Conservation (phyloP, 2,888 invertebrate species). For the Dichetophora obliterata region DNA sequence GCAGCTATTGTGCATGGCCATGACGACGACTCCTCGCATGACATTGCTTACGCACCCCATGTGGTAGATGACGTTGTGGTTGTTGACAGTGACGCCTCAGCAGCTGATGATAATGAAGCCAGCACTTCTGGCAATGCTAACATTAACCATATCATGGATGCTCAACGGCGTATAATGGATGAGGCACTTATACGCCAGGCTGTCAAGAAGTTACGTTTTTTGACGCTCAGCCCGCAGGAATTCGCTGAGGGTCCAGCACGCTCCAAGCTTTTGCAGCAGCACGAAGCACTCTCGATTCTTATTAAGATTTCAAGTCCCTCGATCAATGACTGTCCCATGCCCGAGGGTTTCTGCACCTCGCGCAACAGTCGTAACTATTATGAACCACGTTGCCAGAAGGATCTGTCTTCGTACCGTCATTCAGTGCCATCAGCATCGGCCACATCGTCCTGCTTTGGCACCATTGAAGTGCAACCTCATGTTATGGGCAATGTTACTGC, state of each 20-base stretch:
- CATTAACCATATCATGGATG: slow-evolving; percentile 61
- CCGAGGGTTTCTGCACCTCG: slow-evolving; percentile 78
- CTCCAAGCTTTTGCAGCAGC: slow-evolving; percentile 79
- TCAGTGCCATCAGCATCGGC: slow-evolving; percentile 45
- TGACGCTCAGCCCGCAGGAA: slow-evolving; percentile 83
- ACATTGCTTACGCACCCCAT: slow-evolving; percentile 40
- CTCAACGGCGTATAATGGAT: slow-evolving; percentile 62
- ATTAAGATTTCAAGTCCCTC: slow-evolving; percentile 85
- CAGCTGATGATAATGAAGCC: slow-evolving; percentile 43
- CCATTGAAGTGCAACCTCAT: slow-evolving; percentile 66
- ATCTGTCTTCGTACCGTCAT: slow-evolving; percentile 58
- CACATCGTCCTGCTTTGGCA: slow-evolving; percentile 42
- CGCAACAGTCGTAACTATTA: slow-evolving; percentile 62
- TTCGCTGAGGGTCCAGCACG: slow-evolving; percentile 87
- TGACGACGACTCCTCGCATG: slow-evolving; percentile 51
- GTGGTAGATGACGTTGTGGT: slow-evolving; percentile 60
- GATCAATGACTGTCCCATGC: slow-evolving; percentile 78
- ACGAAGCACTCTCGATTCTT: slow-evolving; percentile 84
- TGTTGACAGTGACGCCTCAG: slow-evolving; percentile 61
- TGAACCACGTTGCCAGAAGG: slow-evolving; percentile 64
- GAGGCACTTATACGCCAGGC: slow-evolving; percentile 74
- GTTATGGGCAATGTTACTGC: slow-evolving; percentile 68
- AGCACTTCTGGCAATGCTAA: slow-evolving; percentile 48
- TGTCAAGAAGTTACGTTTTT: slow-evolving; percentile 82
- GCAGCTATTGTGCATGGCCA: slow-evolving; percentile 61